Evolutionary conservation across 1,140 invertebrate genomes (phyloP).

Genomic region (Leptinotarsa undecemlineata): DNA sequence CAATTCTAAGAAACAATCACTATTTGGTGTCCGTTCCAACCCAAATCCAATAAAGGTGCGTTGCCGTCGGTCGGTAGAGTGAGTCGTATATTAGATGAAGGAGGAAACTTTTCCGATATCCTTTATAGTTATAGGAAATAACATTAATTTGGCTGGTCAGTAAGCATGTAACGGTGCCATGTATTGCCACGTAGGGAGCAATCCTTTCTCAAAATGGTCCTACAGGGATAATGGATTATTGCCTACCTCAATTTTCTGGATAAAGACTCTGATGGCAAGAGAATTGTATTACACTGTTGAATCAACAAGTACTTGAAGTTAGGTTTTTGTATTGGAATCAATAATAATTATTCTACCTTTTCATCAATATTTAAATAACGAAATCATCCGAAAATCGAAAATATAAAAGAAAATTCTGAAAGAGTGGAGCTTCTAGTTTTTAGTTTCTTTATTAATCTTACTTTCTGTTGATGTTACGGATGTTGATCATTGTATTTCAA

Average conservation of each 20-base stretch:
- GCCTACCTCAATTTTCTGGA: constrained; percentile 6
- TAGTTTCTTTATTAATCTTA: too few species aligned
- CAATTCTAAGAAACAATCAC: neutral
- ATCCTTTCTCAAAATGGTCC: constrained; percentile 17
- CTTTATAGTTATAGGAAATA: constrained; percentile 27
- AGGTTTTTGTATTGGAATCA: too few species aligned
- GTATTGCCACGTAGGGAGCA: constrained; percentile 26
- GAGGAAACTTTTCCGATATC: constrained; percentile 26
- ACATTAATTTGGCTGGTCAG: constrained; percentile 24
- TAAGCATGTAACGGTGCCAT: constrained; percentile 23
- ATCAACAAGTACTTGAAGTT: too few species aligned
- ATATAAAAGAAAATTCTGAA: too few species aligned
- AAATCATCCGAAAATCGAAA: too few species aligned
- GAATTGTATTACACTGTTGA: too few species aligned
- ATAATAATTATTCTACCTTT: too few species aligned
- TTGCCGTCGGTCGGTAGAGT: neutral
- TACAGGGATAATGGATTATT: constrained; percentile 23
- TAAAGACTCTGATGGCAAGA: too few species aligned
- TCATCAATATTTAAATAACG: too few species aligned
- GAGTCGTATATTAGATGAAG: constrained; percentile 24
- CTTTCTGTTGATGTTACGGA: too few species aligned
- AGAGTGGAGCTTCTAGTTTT: too few species aligned
- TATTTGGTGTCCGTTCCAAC: neutral
- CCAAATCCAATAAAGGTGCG: constrained; percentile 15
- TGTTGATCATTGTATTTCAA: too few species aligned